phyloP scores from a whole-genome alignment of 2,797 vertebrate species.

The Phyllotis vaccarum region DNA sequence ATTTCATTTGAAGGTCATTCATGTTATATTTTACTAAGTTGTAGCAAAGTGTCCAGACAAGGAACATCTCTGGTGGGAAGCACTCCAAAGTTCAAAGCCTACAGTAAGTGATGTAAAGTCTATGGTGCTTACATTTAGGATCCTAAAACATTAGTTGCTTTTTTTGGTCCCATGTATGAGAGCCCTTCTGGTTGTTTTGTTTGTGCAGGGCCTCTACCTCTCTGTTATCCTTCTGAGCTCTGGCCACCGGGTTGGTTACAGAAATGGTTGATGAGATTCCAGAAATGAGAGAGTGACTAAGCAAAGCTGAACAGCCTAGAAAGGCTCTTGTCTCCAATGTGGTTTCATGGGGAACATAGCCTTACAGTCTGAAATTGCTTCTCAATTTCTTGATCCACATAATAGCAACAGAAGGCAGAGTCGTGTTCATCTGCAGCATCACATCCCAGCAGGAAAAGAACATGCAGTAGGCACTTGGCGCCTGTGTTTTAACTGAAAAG shows the following conservation, averaged over 20 bases:
- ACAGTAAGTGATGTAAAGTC: neutral
- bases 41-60: neutral
- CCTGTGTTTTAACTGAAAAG: conserved; percentile 16
- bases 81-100: neutral
- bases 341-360: neutral
- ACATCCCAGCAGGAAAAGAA: neutral
- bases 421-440: neutral
- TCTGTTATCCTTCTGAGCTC: neutral
- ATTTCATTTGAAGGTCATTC: neutral
- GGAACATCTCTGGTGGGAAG: conserved; percentile 16
- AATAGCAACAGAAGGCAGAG: neutral
- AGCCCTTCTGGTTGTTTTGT: neutral
- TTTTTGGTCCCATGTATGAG: neutral
- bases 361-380: neutral
- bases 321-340: neutral
- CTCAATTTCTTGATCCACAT: neutral
- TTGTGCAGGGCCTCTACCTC: neutral
- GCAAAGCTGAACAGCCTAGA: neutral
- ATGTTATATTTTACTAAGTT: neutral
- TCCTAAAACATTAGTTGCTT: neutral
- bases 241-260: neutral
- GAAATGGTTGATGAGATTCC: neutral
- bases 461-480: conserved; percentile 31
- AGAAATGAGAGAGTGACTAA: neutral
- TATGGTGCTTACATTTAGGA: neutral